A percentile compares a stretch with the other conserved stretches of the same genome.
These are phyloP conservation scores for Bombus terrestris DNA, from an alignment of 1,140 invertebrate species.

Conservation along the genomic window DNA sequence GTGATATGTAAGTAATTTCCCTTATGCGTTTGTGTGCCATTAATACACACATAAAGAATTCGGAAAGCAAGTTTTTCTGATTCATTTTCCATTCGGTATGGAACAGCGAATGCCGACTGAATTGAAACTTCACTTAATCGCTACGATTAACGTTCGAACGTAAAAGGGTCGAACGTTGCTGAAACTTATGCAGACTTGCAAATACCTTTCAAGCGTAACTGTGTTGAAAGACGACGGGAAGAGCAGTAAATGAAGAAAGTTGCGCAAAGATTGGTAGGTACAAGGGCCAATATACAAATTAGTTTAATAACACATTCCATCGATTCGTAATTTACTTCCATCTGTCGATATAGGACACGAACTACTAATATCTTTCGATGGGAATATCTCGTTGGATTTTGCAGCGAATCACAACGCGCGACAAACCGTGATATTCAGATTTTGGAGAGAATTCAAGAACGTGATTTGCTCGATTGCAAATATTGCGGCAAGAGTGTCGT, in stretches of 20 bases:
- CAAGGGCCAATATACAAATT: background rate
- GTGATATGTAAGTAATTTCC: background rate
- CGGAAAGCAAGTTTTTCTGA: background rate
- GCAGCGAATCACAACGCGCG: background rate
- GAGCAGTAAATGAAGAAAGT: background rate
- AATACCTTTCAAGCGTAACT: background rate
- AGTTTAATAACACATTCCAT: background rate
- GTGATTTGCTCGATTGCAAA: background rate
- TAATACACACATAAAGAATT: background rate
- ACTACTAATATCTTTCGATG: background rate
- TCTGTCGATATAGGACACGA: no score
- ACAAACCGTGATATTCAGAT: background rate
- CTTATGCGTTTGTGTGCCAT: no score
- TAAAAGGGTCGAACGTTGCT: background rate
- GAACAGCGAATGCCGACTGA: background rate
- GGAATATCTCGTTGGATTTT: no score
- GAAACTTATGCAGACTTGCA: background rate
- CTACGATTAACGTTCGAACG: constrained; percentile 25
- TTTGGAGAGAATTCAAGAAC: background rate
- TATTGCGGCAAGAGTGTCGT: background rate
- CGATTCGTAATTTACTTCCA: background rate
- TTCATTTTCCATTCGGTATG: background rate
- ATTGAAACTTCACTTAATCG: constrained; percentile 12
- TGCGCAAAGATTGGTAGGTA: background rate
- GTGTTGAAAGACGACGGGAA: background rate